These are phyloP conservation scores for Hippocampus barbouri DNA, from an alignment of 2,113 vertebrate species.

Conservation along the genomic window DNA sequence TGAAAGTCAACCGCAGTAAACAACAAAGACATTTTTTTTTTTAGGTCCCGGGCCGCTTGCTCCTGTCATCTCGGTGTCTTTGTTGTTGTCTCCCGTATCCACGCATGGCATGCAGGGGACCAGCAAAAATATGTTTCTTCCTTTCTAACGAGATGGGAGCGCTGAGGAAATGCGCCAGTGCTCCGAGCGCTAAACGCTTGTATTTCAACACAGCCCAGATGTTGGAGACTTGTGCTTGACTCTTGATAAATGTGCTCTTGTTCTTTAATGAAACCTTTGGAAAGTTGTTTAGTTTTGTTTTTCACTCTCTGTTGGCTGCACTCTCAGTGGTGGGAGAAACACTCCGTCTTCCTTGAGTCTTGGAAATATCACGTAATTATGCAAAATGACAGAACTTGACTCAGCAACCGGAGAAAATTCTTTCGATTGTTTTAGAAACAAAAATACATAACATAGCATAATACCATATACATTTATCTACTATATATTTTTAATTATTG, in stretches of 20 bases:
- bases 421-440: constrained; percentile 23
- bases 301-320: constrained; percentile 21
- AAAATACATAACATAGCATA: constrained; percentile 30
- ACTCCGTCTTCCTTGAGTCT: constrained; percentile 6
- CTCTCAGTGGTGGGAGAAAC: constrained; percentile 12
- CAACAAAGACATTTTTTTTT: constrained; percentile 50
- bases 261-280: constrained; percentile 65
- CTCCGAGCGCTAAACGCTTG: constrained; percentile 31
- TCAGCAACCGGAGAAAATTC: constrained; percentile 29
- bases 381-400: constrained; percentile 22
- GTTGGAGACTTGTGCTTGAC: constrained; percentile 55
- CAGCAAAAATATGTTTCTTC: constrained; percentile 19
- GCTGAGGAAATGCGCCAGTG: constrained; percentile 43
- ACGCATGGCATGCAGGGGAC: constrained; percentile 12
- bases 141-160: constrained; percentile 30
- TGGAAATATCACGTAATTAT: constrained; percentile 14
- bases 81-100: constrained; percentile 25
- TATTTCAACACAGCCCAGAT: constrained; percentile 56
- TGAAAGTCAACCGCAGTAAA: constrained; percentile 56
- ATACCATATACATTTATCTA: neutral
- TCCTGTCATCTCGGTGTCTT: constrained; percentile 23
- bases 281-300: constrained; percentile 44
- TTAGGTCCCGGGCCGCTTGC: constrained; percentile 36
- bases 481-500: no score
- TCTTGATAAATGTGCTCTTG: constrained; percentile 36